Conservation (phyloP, 2,113 vertebrate species). For the Leptodactylus fuscus region DNA sequence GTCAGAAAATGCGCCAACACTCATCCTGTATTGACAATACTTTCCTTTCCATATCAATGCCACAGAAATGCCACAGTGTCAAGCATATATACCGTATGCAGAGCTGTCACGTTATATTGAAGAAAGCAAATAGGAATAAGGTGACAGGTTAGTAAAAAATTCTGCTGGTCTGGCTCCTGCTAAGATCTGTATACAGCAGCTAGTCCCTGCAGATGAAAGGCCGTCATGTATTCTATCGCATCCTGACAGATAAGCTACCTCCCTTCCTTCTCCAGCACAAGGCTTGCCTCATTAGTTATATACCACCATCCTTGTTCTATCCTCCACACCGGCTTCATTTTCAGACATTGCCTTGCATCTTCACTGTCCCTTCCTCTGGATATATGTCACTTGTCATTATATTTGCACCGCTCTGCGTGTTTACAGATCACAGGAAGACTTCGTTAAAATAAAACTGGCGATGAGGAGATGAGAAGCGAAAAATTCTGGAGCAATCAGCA, state of each 20-base stretch:
- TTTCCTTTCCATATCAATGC: too few species aligned
- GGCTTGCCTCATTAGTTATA: constrained; percentile 49
- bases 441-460: constrained; percentile 36
- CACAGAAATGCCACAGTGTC: not conserved
- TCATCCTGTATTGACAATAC: too few species aligned
- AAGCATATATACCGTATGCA: not conserved
- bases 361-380: constrained; percentile 37
- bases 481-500: constrained; percentile 24
- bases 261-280: constrained; percentile 2
- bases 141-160: constrained; percentile 36
- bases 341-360: constrained; percentile 11
- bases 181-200: constrained; percentile 30
- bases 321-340: constrained; percentile 22
- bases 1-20: too few species aligned
- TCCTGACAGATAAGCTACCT: constrained; percentile 39
- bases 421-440: constrained; percentile 41
- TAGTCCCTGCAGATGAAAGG: constrained; percentile 35
- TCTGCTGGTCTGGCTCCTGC: constrained; percentile 27
- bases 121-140: constrained; percentile 2
- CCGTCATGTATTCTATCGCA: constrained; percentile 24
- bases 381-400: constrained; percentile 47
- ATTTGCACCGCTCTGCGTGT: constrained; percentile 7
- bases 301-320: constrained; percentile 42
- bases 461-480: not conserved
- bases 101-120: not conserved